Base-by-base conservation (phyloP, 2,888 invertebrate species). In the Leucophora obtusa region DNA sequence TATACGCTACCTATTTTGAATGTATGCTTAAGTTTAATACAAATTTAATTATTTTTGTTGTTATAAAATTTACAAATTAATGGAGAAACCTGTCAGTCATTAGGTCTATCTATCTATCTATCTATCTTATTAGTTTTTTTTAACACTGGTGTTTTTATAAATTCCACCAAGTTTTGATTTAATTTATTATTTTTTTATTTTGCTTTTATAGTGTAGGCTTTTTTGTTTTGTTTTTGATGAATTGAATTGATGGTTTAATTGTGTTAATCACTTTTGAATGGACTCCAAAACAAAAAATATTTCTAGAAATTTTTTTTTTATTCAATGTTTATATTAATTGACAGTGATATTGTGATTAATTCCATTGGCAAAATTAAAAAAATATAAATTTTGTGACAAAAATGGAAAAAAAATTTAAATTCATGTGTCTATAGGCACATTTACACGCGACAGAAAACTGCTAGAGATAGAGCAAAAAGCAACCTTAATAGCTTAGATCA, bases 81-180 rank as follows among this genome's bases (percentile, higher is more conserved):
- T 73, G 65, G 73, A 66, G 77, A 78, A 78, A 74, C 81, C 74
- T 58, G 68, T 58, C 54, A 51, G 62, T n/a, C n/a, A n/a, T n/a
- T n/a, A n/a, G n/a, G n/a, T 38, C 69, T 35, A 15, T 70, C 51
- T 51, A 17, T 43, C 59, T 17, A 6, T 71, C 24, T 60, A 14
- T 71, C 43, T 54, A 7, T 24, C 6, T 53, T n/a, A 51, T n/a
- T 59, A 62, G n/a, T 62, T 74, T 68, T 62, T 74, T 68, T 60
- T 63, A 63, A 68, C 62, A 66, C 43, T 1, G 28, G 4, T 28
- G 3, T 28, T 28, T 28, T 63, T 68, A 33, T 21, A 38, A 79
- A 75, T 79, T 71, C 65, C 75, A 71, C 17, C 54, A 21, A 59
- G 53, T 15, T 59, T 58, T 43, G 24, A 18, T 43, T 65, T 15